Conservation (phyloP, 64 coral and sea anemone species). For the Exaiptasia diaphana region DNA sequence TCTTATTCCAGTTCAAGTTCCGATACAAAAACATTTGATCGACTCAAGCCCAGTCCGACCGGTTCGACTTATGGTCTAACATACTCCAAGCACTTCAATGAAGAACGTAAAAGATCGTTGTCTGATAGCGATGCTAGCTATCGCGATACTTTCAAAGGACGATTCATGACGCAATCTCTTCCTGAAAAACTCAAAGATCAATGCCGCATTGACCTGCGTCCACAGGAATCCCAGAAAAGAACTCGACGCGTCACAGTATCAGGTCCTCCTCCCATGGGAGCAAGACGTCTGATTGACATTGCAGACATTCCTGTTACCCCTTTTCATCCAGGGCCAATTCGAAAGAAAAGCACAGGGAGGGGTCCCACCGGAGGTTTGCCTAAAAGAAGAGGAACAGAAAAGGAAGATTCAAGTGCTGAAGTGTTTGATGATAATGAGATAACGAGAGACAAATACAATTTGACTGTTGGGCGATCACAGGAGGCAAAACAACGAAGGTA, state of each 20-base stretch:
- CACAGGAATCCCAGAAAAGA: background rate
- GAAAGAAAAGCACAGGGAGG: background rate
- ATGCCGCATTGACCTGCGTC: background rate
- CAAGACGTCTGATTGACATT: background rate
- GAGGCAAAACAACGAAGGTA: background rate
- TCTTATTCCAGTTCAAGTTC: too few species aligned
- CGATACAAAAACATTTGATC: too few species aligned
- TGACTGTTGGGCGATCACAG: background rate
- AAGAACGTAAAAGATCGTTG: background rate
- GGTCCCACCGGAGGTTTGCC: background rate
- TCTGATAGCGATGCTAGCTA: background rate
- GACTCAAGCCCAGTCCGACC: too few species aligned
- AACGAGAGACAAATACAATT: constrained; percentile 22
- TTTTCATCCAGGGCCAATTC: background rate
- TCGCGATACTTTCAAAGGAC: background rate
- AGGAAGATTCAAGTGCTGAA: too few species aligned
- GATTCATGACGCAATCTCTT: background rate
- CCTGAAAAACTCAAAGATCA: background rate
- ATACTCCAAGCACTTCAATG: background rate
- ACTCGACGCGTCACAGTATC: background rate
- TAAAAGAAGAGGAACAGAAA: background rate
- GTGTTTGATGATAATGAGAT: too few species aligned
- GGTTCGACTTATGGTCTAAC: too few species aligned
- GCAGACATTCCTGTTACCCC: background rate
- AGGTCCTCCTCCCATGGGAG: background rate